Evolutionary conservation across 2,888 invertebrate species (phyloP).

Genomic region (Thymelicus sylvestris): DNA sequence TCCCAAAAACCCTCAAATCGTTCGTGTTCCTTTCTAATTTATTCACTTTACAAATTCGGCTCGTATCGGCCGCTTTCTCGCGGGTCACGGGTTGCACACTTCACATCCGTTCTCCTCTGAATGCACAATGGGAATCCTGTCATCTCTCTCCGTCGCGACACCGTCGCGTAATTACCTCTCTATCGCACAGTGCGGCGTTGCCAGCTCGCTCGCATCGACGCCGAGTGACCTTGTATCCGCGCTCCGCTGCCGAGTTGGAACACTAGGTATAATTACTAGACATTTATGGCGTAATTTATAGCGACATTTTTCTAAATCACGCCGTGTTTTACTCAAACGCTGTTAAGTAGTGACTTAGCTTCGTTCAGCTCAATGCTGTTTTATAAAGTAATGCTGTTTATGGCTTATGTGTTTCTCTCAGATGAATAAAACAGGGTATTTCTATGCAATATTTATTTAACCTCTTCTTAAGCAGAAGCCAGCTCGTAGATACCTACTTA

Average conservation of each 20-base stretch:
- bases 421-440: too few species aligned
- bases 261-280: constrained; percentile 61
- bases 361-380: not conserved
- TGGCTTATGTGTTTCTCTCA: not conserved
- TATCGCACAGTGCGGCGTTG: constrained; percentile 66
- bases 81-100: constrained; percentile 77
- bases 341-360: not conserved
- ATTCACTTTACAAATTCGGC: constrained; percentile 72
- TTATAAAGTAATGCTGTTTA: not conserved
- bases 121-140: constrained; percentile 70
- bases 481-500: too few species aligned
- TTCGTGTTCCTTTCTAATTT: constrained; percentile 67
- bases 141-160: constrained; percentile 55
- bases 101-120: constrained; percentile 77
- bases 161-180: constrained; percentile 48
- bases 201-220: constrained; percentile 56
- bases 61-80: constrained; percentile 74
- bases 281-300: constrained; percentile 57
- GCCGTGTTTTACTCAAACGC: not conserved
- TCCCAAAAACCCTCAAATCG: constrained; percentile 30
- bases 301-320: constrained; percentile 43
- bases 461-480: too few species aligned
- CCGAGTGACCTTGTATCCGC: constrained; percentile 74
- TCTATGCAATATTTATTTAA: too few species aligned
- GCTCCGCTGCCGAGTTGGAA: constrained; percentile 60